Conservation (phyloP, 23 tunicate species). For the Ciona savignyi region DNA sequence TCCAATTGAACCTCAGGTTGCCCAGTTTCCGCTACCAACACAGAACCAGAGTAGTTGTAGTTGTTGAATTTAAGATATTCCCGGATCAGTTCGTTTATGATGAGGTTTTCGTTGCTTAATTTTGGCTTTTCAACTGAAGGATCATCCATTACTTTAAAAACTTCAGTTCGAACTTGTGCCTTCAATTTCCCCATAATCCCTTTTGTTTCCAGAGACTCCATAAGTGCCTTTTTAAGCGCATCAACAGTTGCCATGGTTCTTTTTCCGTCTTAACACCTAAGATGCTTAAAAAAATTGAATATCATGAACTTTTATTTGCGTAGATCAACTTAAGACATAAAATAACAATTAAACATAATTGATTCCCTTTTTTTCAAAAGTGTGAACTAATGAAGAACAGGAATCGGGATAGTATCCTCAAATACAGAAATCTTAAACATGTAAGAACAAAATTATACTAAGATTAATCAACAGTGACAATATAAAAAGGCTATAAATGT, state of each 20-base stretch:
- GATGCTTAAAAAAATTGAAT: too few species aligned
- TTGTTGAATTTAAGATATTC: slow-evolving; percentile 75
- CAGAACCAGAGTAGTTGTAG: slow-evolving; percentile 82
- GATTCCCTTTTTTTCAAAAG: too few species aligned
- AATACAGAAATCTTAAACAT: too few species aligned
- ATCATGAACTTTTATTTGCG: too few species aligned
- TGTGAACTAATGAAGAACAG: too few species aligned
- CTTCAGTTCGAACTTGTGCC: slow-evolving; percentile 67
- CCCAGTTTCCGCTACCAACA: slow-evolving; percentile 76
- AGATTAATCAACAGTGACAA: too few species aligned
- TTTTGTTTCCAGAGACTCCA: slow-evolving; percentile 57
- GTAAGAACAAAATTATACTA: too few species aligned
- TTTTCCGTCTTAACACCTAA: too few species aligned
- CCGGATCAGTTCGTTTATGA: slow-evolving; percentile 76
- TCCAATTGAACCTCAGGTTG: slow-evolving; percentile 62
- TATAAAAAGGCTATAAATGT: too few species aligned
- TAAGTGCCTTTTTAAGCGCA: slow-evolving; percentile 60
- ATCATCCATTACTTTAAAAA: slow-evolving; percentile 65
- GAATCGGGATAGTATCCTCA: too few species aligned
- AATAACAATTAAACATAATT: too few species aligned
- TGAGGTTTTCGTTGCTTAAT: slow-evolving; percentile 62
- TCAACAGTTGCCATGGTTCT: slow-evolving; percentile 81
- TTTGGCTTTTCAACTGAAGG: slow-evolving; percentile 43
- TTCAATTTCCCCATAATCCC: slow-evolving; percentile 54
- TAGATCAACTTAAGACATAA: too few species aligned